Base-by-base conservation (phyloP, 2,888 invertebrate species). In the Prosapia bicincta region DNA sequence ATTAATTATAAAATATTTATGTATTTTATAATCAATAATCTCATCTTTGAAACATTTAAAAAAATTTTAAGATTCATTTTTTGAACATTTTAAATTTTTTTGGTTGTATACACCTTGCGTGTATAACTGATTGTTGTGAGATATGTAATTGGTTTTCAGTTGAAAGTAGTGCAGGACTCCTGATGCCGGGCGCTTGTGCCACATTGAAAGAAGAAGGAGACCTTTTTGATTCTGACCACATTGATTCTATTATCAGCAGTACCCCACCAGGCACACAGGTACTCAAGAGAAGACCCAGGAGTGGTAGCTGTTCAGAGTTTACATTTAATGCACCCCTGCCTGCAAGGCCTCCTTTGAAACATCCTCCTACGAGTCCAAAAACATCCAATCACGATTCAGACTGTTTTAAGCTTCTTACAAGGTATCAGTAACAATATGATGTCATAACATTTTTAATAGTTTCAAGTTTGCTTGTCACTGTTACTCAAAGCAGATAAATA, bases 91-190 rank as follows among this genome's bases (percentile, higher is more conserved):
- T n/a, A n/a, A n/a, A n/a, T n/a, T n/a, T n/a, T n/a, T n/a, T n/a
- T n/a, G n/a, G n/a, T n/a, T n/a, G n/a, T n/a, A n/a, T n/a, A n/a
- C n/a, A n/a, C n/a, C n/a, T n/a, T n/a, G n/a, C n/a, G n/a, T n/a
- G n/a, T n/a, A n/a, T n/a, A n/a, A n/a, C n/a, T n/a, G n/a, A n/a
- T n/a, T n/a, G n/a, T n/a, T n/a, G n/a, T n/a, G n/a, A n/a, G n/a
- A n/a, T n/a, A n/a, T n/a, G n/a, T n/a, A 68, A 76, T 77, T 26
- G 15, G 32, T 72, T 72, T 28, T 71, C 75, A 84, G 86, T 82
- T 77, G 81, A 82, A 78, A 82, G 85, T 75, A 86, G 87, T 75
- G 88, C 88, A 5, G 88, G 88, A 23, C 86, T 88, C 79, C 86
- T 88, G 69, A 88, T 88, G 78, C 87, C 88, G 26, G 88, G 87